These are phyloP conservation scores for Himalopsyche japonica DNA, from an alignment of 2,888 invertebrate species.

Conservation along the genomic window DNA sequence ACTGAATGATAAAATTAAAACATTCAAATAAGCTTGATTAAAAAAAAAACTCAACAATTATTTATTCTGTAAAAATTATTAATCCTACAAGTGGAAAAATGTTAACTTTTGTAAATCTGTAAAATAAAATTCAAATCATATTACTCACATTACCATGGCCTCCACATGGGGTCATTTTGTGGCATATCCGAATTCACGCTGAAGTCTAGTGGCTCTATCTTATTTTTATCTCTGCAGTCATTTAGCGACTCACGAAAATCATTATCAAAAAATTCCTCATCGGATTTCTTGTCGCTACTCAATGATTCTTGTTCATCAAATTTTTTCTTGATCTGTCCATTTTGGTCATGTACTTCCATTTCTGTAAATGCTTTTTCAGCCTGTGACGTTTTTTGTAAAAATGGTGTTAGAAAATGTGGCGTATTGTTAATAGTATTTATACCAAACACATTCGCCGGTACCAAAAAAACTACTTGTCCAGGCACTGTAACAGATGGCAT, in stretches of 20 bases:
- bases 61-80: no score
- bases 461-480: constrained; percentile 1
- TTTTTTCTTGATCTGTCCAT: neutral
- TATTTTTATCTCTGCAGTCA: neutral
- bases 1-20: no score
- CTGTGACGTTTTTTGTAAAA: neutral
- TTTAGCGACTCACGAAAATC: neutral
- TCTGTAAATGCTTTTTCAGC: neutral
- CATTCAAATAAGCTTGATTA: no score
- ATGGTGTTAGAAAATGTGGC: neutral
- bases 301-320: neutral
- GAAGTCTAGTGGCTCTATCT: constrained; percentile 7
- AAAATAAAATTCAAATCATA: neutral
- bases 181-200: constrained; percentile 12
- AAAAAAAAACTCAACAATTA: no score
- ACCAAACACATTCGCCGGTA: constrained; percentile 5
- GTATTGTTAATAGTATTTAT: neutral
- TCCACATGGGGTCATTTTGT: constrained; percentile 26
- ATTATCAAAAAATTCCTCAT: neutral
- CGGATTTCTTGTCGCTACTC: neutral
- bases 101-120: neutral
- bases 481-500: neutral
- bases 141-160: constrained; percentile 18
- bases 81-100: neutral
- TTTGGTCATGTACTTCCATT: neutral